Conservation (phyloP, 2,113 vertebrate species). For the Sminthopsis crassicaudata region DNA sequence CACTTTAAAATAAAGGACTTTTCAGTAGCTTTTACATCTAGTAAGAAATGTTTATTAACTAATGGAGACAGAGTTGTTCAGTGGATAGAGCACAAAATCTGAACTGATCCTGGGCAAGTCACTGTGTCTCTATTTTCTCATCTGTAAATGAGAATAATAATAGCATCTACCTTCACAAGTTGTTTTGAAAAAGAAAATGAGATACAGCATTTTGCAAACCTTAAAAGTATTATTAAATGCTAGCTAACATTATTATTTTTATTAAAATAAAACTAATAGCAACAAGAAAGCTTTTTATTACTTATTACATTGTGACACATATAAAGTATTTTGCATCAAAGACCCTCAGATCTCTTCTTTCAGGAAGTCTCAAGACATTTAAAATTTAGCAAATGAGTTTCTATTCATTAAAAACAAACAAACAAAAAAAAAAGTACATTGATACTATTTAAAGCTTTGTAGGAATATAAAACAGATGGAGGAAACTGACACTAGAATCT, state of each 20-base stretch:
- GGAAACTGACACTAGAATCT: background rate
- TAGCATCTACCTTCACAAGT: background rate
- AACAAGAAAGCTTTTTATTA: background rate
- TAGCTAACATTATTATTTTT: background rate
- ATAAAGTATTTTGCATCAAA: slow-evolving; percentile 44
- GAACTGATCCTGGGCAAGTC: background rate
- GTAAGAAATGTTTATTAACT: background rate
- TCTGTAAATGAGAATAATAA: background rate
- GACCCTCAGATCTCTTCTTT: slow-evolving; percentile 15
- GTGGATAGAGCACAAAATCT: background rate
- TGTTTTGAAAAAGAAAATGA: background rate
- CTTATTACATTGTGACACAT: background rate
- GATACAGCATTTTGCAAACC: slow-evolving; percentile 14
- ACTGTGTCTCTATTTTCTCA: background rate
- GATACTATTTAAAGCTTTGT: background rate
- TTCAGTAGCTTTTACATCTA: no score
- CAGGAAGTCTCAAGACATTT: slow-evolving; percentile 37
- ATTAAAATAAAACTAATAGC: background rate
- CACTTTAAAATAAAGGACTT: background rate
- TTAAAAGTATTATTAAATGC: background rate
- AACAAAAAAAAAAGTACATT: background rate
- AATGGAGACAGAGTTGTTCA: background rate
- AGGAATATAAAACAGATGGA: background rate
- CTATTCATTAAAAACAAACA: no score
- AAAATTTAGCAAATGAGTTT: background rate